Base-by-base conservation (phyloP, 1,140 invertebrate species). In the Lutraria rhynchaena region DNA sequence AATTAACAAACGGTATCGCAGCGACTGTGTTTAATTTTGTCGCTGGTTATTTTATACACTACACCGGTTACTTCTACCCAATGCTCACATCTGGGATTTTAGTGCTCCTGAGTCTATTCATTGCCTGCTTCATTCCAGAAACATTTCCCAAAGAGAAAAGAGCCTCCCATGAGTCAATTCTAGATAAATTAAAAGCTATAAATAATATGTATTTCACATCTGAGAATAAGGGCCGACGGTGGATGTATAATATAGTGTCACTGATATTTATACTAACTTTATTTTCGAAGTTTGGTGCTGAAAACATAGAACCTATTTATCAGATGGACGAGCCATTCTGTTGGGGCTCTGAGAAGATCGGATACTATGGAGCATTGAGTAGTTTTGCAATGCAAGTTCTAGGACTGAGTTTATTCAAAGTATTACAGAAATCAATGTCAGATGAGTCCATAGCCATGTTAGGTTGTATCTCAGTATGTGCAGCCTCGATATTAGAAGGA, bases 171-270 rank as follows among this genome's bases (percentile, higher is more conserved):
- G 76, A 65, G 37, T 44, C 63, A 35, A 24, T 55, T 2, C 60
- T 69, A 33, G 65, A 80, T 3, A 80, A 80, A 22, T 4, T 80
- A 4, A 60, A 55, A 58, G 57, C 63, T 35, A 65, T 49, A n/a
- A 60, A 41, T 41, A 33, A 46, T 41, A 35, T 80, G n/a, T 80
- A 69, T 60, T 58, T 80, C 49, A 33, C 44, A 13, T 27, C 29
- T 27, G 22, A 13, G 15, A 80, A 80, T 31, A 57, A 22, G 29
- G 76, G 76, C 1, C 46, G 76, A 3, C 63, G 76, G 1, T 80
- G 76, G 76, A 58, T 80, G 76, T 80, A 80, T 33, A 80, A 70
- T 27, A 31, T 55, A 9, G 19, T 80, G 19, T 55, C 67, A 53
- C 29, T 70, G 13, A 41, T 80, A 4, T 80, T 80, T 57, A 27